Evolutionary conservation across 2,888 invertebrate genomes (phyloP).

Genomic region (Sinotaia quadrata): DNA sequence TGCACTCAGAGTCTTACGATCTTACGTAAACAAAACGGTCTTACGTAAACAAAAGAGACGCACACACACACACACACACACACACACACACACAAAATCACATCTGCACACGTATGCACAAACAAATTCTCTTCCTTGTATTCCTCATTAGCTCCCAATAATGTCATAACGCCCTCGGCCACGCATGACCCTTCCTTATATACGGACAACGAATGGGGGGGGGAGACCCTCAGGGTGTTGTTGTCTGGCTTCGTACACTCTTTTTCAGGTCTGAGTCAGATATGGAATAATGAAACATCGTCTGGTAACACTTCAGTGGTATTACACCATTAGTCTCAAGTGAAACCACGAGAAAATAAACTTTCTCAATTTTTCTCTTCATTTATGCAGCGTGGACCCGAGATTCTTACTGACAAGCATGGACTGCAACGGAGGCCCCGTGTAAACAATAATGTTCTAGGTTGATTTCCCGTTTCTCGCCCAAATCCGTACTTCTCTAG

Average conservation of each 20-base stretch:
- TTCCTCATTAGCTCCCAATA: too few species aligned
- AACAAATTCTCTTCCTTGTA: neutral
- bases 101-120: neutral
- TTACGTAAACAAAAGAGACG: neutral
- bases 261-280: neutral
- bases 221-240: too few species aligned
- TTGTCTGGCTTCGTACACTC: too few species aligned
- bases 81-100: conserved; percentile 6
- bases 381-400: too few species aligned
- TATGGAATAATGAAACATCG: conserved; percentile 14
- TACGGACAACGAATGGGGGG: neutral
- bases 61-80: conserved; percentile 6
- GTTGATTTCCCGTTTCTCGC: neutral
- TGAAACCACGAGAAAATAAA: too few species aligned
- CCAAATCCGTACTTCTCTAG: neutral
- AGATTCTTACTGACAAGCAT: too few species aligned
- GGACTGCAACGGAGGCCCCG: too few species aligned
- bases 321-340: too few species aligned
- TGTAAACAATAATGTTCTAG: neutral
- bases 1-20: too few species aligned
- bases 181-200: neutral
- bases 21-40: too few species aligned
- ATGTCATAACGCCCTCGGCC: neutral
- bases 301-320: neutral
- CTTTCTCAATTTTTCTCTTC: too few species aligned